Base-by-base conservation (phyloP, 2,888 invertebrate genomes). In the Acrobasis repandana region DNA sequence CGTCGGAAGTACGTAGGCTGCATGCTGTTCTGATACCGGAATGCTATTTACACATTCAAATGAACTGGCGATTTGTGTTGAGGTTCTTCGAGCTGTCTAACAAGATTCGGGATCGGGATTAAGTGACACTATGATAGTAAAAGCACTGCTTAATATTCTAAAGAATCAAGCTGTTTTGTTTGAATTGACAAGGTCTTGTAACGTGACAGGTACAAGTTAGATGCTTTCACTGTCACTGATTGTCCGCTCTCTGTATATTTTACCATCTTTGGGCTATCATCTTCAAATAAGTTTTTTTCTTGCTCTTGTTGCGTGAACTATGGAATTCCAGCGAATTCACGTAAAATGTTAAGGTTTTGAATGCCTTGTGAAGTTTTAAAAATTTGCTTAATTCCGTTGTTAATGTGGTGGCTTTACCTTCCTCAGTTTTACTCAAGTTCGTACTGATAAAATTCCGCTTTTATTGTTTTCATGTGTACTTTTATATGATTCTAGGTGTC, bases 1-100 rank as follows among this genome's bases (percentile, higher is more conserved):
- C 56, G 46, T 58, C 58, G 58, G 58, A 58, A 58, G 58, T 58
- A 58, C 49, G 58, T 58, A 58, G 58, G 58, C n/a, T 49, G 58
- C 20, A 38, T 58, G 33, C 33, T 15, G 18, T 48, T 58, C 10
- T 38, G 49, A 49, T 48, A 58, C 57, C 57, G 57, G 57, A 58
- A 58, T 58, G 57, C 15, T 36, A 58, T 58, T 58, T 58, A 49
- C 58, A 58, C 50, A 49, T 58, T 58, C 48, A 49, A 58, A 58
- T 49, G 36, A 34, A 34, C 47, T 57, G 48, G 34, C 15, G 54
- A 54, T 38, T 38, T 54, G 54, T 54, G 2, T 38, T 54, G 36
- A 43, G 54, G 36, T 36, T 36, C 34, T n/a, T 34, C 4, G 18
- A 5, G 20, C 28, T 36, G 52, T 52, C 52, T 36, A 8, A 36